Evolutionary conservation across 2,113 vertebrate species (phyloP), one percentile per base, ranked within the genome.

Genomic region (Tichodroma muraria): DNA sequence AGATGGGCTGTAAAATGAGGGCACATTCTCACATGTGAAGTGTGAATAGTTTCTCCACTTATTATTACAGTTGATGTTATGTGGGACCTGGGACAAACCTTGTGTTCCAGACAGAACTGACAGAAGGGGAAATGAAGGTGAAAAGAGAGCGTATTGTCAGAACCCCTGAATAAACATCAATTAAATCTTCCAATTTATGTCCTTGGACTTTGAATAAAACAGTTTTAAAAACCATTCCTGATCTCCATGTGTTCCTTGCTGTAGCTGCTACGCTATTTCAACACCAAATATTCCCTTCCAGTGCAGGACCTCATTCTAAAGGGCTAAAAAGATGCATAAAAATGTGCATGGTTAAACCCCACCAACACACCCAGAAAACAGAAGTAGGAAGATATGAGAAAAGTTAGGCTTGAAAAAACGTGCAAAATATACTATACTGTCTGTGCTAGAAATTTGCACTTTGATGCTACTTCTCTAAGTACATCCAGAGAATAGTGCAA

Each of bases 1-100:
- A 96, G 84, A 96, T 91, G 84, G 91, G 87, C 81, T 94, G 84
- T 80, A 95, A 95, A 96, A 94, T 59, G 84, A 85, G 66, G 89
- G 89, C 89, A 92, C 70, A 77, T 96, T 97, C 84, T 95, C 93
- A 94, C 54, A 3, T 96, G 80, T 76, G 89, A 94, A 84, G 84
- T 88, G 84, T 87, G 78, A 97, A 94, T 92, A 89, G 79, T 83
- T 96, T 92, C 50, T 91, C 40, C 38, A 37, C 30, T 91, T 96
- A 89, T 83, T 95, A 94, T 93, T 80, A 56, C 71, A 71, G 75
- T 21, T 77, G 89, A 89, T 91, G n/a, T 80, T 88, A 77, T 6
- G 31, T 54, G 64, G 37, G 76, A 38, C 66, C 59, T 85, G 35
- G 71, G 59, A 95, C 59, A 91, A 75, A 70, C 28, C 17, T 22